Evolutionary conservation across 2,797 vertebrate genomes (phyloP), one percentile per base, ranked within the genome.

Genomic region (Cephalopachus bancanus): DNA sequence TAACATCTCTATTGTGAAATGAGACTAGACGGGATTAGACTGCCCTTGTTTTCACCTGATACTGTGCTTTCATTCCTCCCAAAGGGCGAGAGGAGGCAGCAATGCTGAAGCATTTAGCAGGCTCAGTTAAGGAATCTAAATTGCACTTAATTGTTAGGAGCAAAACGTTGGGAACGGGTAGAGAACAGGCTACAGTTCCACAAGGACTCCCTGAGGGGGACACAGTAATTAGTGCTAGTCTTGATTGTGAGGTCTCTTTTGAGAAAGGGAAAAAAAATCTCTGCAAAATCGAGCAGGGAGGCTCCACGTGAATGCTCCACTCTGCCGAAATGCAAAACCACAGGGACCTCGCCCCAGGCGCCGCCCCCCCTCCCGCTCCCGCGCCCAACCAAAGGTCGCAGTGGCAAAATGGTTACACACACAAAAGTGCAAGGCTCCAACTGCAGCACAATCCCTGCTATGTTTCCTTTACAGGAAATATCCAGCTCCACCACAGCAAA

Each of bases 111-210:
- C 72, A 49, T 96, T 76, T 19, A 78, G 17, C 16, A 94, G 75
- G 57, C 91, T 91, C 93, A 64, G 89, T 57, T 85, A 81, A 93
- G 95, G 84, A 98, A 97, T 96, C 97, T 96, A 93, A 97, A 98
- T 93, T 96, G 78, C 69, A 78, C 65, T 24, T 59, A 92, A 97
- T 64, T 96, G 81, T 95, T 78, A 37, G 49, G 55, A 95, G 55
- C 16, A 90, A 86, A 71, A 95, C 67, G 44, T 49, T 72, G 62
- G 71, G 96, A 97, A 44, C 44, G 83, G 74, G 92, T 87, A 78
- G 65, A 85, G 17, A 1, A 19, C 55, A 83, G 85, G 91, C 64
- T 91, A 84, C 80, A 44, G 33, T 60, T 93, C 92, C 33, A 62
- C 33, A 78, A 37, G 81, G 83, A 91, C 87, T 83, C 55, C 69